A percentile compares a stretch with the other conserved stretches of the same genome.
These are phyloP conservation scores for Acronicta psi DNA, from an alignment of 2,888 invertebrate genomes.

Conservation along the genomic window DNA sequence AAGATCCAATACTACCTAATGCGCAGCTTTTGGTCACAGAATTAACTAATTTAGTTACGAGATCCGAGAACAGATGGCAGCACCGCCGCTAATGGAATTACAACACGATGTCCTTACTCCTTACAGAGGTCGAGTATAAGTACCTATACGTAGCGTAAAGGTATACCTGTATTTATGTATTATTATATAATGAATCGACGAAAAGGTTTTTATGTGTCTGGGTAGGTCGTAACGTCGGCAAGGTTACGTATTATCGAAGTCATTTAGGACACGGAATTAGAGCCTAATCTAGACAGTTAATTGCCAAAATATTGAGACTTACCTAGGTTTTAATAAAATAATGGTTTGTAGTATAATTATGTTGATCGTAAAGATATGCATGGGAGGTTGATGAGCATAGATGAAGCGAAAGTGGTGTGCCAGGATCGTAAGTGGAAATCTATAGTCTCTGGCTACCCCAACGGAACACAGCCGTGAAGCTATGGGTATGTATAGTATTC, in stretches of 20 bases:
- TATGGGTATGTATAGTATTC: too few species aligned
- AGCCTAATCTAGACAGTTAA: background rate
- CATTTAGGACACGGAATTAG: background rate
- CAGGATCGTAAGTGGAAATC: too few species aligned
- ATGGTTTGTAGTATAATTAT: too few species aligned
- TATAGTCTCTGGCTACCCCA: too few species aligned
- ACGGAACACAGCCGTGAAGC: too few species aligned
- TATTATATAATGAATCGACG: conserved; percentile 13
- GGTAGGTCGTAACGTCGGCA: conserved; percentile 20
- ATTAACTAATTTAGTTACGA: conserved; percentile 44
- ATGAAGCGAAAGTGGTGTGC: too few species aligned
- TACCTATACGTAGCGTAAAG: background rate
- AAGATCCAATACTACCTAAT: conserved; percentile 20
- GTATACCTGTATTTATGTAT: conserved; percentile 17
- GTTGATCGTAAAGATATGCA: too few species aligned
- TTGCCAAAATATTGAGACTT: background rate
- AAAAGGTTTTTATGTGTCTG: conserved; percentile 40
- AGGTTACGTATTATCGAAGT: conserved; percentile 11
- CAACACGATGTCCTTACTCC: conserved; percentile 4
- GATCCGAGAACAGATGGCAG: conserved; percentile 26
- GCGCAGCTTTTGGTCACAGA: conserved; percentile 21
- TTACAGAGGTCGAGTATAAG: conserved; percentile 22
- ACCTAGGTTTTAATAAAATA: too few species aligned
- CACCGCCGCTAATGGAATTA: conserved; percentile 36
- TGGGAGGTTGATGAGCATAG: too few species aligned